A percentile compares a stretch with the other conserved stretches of the same genome.
Evolutionary conservation across 2,888 invertebrate genomes (phyloP).

Genomic region (Eugnorisma glareosa): DNA sequence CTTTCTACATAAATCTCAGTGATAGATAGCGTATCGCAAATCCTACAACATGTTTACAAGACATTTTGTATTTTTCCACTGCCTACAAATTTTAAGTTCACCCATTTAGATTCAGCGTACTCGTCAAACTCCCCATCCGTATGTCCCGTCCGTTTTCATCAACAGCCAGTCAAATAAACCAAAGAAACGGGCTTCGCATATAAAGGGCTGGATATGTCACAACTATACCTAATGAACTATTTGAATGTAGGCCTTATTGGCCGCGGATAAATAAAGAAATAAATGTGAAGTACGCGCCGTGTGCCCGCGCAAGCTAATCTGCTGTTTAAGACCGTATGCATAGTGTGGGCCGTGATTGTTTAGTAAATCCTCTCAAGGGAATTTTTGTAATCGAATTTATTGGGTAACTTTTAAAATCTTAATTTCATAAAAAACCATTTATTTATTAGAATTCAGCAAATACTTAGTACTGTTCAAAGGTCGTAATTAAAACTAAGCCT

Average conservation of each 20-base stretch:
- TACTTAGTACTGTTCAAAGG: background rate
- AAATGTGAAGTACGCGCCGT: conserved; percentile 79
- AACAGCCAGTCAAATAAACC: conserved; percentile 81
- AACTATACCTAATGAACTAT: conserved; percentile 86
- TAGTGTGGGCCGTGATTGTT: conserved; percentile 59
- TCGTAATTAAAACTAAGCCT: background rate
- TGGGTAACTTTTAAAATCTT: background rate
- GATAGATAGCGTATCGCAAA: conserved; percentile 14
- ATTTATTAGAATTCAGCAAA: background rate
- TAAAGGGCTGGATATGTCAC: conserved; percentile 82
- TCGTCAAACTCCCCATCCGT: conserved; percentile 60
- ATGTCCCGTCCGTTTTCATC: conserved; percentile 77
- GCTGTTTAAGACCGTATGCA: conserved; percentile 80
- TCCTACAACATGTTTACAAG: conserved; percentile 40
- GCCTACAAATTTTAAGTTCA: conserved; percentile 12
- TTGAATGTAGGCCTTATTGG: conserved; percentile 89
- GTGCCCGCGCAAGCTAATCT: conserved; percentile 85
- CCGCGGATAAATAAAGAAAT: conserved; percentile 86
- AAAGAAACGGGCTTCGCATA: conserved; percentile 83
- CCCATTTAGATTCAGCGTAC: conserved; percentile 38
- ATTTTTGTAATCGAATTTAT: conserved; percentile 5
- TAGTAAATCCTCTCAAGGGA: background rate
- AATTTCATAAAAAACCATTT: background rate
- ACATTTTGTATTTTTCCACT: conserved; percentile 55
- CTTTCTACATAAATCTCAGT: conserved; percentile 46